Evolutionary conservation across 2,113 vertebrate genomes (phyloP), one percentile per base, ranked within the genome.

Genomic region (Hippocampus mohnikei): DNA sequence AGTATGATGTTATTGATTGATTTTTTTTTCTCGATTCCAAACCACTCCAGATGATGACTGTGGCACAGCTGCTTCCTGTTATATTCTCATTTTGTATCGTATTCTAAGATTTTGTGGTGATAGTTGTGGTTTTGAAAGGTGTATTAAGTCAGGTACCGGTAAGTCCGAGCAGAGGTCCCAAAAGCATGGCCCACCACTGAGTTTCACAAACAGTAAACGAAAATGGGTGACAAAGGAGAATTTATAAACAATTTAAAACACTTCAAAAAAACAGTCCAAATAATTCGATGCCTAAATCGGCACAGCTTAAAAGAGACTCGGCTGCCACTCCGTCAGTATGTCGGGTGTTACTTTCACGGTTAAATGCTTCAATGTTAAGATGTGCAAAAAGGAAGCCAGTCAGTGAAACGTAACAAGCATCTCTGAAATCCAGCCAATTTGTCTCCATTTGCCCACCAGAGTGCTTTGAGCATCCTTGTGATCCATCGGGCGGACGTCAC

Each of bases 391-490:
- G 65, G 55, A 70, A 81, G 73, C 59, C 33, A 64, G 74, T 75
- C 76, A 73, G 69, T 8, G 66, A 42, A 23, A 62, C 33, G 69
- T 1, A 40, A 64, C 29, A 16, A 68, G 11, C 69, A 33, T 52
- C 73, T 65, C 66, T 64, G 66, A 78, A 83, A 83, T 76, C 60
- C 44, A 58, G 55, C 42, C 77, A 59, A 91, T 92, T 87, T 88
- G 80, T 92, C 88, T 93, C 87, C 87, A 90, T 92, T 90, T 88
- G 42, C 69, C 74, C 72, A 85, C 90, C 87, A 84, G 87, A 88
- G 81, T 74, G 79, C 79, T 85, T 42, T 58, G 79, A 86, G 87
- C 72, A 72, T 81, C 73, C 75, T 76, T 76, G 72, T 83, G 81
- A 85, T 92, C 73, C 72, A 74, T 82, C 86, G 88, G 88, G 80